Conservation (phyloP, 2,797 vertebrate species). For the Notamacropus eugenii region DNA sequence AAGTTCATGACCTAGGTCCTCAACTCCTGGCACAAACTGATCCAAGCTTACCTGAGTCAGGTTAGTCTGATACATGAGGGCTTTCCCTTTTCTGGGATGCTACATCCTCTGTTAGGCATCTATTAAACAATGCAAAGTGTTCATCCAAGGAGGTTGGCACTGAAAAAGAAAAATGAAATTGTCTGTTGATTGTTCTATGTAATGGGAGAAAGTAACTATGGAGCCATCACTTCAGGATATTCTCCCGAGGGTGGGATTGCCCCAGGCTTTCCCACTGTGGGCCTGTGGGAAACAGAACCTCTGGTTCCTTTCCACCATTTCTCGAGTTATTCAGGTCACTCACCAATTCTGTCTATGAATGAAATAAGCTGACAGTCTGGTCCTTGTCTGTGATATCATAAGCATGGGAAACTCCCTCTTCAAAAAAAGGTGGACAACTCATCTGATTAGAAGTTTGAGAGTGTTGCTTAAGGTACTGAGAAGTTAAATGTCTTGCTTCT, state of each 20-base stretch:
- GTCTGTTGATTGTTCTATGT: neutral
- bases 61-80: neutral
- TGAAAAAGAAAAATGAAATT: conserved; percentile 32
- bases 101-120: neutral
- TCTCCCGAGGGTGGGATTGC: conserved; percentile 2
- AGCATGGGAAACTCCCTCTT: too few relatives aligned
- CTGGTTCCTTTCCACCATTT: neutral
- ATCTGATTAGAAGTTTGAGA: neutral
- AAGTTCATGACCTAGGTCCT: neutral
- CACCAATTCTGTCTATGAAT: too few relatives aligned
- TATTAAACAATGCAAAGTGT: neutral
- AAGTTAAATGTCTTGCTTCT: neutral
- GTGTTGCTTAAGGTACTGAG: neutral
- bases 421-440: neutral
- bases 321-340: too few relatives aligned
- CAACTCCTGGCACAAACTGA: neutral
- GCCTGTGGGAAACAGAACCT: neutral
- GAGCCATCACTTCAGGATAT: neutral
- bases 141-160: conserved; percentile 27
- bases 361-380: neutral
- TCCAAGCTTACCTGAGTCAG: neutral
- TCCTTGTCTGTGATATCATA: too few relatives aligned
- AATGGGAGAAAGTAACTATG: neutral
- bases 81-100: neutral
- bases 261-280: neutral